These are phyloP conservation scores for Subacronicta megacephala DNA, from an alignment of 2,888 invertebrate species.

Conservation along the genomic window DNA sequence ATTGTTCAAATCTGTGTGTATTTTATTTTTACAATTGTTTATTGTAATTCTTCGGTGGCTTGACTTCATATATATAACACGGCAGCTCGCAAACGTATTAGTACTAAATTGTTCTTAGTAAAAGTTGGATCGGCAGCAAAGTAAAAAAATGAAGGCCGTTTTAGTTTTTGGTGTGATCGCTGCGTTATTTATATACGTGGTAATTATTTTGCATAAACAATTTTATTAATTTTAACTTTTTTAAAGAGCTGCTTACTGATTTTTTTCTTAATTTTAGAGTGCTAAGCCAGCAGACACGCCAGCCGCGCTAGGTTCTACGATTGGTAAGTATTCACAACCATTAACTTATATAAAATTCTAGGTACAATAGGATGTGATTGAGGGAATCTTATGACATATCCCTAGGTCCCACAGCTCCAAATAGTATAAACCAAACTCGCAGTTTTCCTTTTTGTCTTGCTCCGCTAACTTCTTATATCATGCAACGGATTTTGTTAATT, in stretches of 20 bases:
- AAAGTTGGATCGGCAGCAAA: conserved; percentile 3
- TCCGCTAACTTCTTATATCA: too few species aligned
- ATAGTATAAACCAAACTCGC: too few species aligned
- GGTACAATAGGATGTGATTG: background rate
- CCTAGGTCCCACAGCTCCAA: too few species aligned
- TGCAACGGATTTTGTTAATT: too few species aligned
- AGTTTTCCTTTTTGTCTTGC: too few species aligned
- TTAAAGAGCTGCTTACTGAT: background rate
- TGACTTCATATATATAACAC: conserved; percentile 40
- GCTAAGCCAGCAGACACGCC: conserved; percentile 8
- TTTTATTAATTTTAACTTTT: background rate
- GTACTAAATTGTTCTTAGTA: conserved; percentile 14
- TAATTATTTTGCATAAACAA: conserved; percentile 29
- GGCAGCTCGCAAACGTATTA: conserved; percentile 8
- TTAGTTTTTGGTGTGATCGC: conserved; percentile 27
- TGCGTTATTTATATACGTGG: conserved; percentile 35
- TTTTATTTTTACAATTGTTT: conserved; percentile 20
- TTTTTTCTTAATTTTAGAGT: conserved; percentile 16
- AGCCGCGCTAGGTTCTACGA: background rate
- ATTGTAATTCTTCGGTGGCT: conserved; percentile 2
- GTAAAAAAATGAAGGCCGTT: conserved; percentile 42
- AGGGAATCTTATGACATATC: too few species aligned
- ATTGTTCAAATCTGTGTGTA: conserved; percentile 38
- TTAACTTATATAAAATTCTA: background rate
- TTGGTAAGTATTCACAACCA: background rate